Evolutionary conservation across 2,888 invertebrate species (phyloP), one percentile per base, ranked within the genome.

Genomic region (Heliothis peltigera): DNA sequence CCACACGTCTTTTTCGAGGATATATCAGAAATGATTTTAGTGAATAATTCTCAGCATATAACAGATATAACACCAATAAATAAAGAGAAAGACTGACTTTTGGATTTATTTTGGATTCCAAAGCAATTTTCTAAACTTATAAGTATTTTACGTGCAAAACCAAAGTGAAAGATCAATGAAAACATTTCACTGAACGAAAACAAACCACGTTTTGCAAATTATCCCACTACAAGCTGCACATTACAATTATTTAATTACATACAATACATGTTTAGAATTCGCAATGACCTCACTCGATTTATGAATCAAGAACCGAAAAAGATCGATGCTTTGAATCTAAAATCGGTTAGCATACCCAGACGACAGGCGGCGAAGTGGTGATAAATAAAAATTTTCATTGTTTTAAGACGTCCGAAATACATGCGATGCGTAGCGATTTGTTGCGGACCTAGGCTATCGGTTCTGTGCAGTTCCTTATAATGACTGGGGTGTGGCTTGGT

Each of bases 291-390:
- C 6, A 69, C 19, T 69, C 52, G 53, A 73, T 70, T 79, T 70
- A 70, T 67, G 61, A 73, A 76, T 71, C 70, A 48, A 68, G 62
- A 44, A 55, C 66, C 76, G 53, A 79, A 80, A 68, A 68, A 77
- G 67, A 77, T 67, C 59, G 61, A 76, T 68, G 81, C 67, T 59
- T 73, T 70, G 80, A 80, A 81, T 79, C 79, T 57, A 58, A 71
- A 81, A 63, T 70, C 60, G 47, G 43, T 65, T 57, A 49, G 61
- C 78, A 79, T 79, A 68, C 71, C 60, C 49, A 74, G 64, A 71
- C 66, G 70, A 74, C 64, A 71, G 59, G 49, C 58, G 61, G 1
- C 35, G 48, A 35, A 58, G 32, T 52, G 48, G 49, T 47, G 21
- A 71, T 75, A 77, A 77, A 68, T 52, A 57, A 21, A 66, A 56